Evolutionary conservation across 2,888 invertebrate genomes (phyloP).

Genomic region (Tethea ocularis): DNA sequence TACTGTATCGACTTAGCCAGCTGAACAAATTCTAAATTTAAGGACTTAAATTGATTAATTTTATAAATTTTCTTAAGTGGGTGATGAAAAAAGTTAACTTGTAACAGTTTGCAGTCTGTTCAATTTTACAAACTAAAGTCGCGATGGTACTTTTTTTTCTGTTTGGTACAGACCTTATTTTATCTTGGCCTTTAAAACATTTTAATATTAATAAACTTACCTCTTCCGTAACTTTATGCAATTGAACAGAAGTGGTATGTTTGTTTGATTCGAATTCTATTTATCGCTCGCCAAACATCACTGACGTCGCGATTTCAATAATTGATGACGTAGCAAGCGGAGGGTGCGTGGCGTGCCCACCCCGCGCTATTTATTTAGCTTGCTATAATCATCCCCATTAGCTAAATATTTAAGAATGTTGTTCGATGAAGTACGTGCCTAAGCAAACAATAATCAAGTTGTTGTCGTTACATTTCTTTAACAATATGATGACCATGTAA

Average conservation of each 20-base stretch:
- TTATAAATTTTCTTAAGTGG: not conserved
- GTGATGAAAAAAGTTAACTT: not conserved
- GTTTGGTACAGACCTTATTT: not conserved
- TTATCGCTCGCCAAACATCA: not conserved
- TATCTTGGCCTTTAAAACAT: not conserved
- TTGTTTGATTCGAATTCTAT: no score
- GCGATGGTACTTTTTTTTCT: not conserved
- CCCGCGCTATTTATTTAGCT: no score
- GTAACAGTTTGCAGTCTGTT: not conserved
- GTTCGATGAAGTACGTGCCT: conserved; percentile 77
- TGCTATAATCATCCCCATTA: conserved; percentile 15
- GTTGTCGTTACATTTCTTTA: conserved; percentile 83
- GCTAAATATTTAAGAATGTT: conserved; percentile 59
- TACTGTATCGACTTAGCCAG: conserved; percentile 30
- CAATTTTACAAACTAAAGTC: not conserved
- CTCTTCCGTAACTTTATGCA: not conserved
- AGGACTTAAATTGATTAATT: not conserved
- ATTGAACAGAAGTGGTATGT: not conserved
- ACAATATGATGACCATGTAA: conserved; percentile 82
- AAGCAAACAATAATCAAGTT: conserved; percentile 72
- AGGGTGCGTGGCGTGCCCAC: no score
- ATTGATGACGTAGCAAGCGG: no score
- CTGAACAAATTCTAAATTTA: conserved; percentile 28
- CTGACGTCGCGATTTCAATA: not conserved
- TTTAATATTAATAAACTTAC: not conserved